Conservation (phyloP, 1,140 invertebrate species). For the Saccostrea echinata region DNA sequence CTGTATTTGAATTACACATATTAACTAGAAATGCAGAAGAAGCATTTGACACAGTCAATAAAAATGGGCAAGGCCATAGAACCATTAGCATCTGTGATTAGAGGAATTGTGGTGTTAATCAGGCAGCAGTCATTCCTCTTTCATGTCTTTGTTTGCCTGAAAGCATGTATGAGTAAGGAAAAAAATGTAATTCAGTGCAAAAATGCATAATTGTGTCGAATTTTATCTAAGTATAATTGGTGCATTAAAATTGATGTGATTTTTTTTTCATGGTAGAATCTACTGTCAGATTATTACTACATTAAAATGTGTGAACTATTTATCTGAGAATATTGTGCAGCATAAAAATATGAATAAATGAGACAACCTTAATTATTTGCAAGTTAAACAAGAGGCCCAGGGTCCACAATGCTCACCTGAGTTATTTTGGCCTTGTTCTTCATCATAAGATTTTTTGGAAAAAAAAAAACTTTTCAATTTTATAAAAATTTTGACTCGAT, state of each 20-base stretch:
- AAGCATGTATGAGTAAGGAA: background rate
- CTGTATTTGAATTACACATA: no score
- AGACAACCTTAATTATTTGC: background rate
- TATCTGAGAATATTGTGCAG: background rate
- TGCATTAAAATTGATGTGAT: background rate
- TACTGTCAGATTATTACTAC: background rate
- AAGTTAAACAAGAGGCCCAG: no score
- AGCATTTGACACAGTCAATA: no score
- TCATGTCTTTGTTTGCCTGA: background rate
- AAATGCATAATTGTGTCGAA: background rate
- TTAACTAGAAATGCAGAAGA: no score
- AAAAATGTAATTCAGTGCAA: background rate
- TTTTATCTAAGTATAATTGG: background rate
- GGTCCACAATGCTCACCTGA: no score
- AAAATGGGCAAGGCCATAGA: background rate
- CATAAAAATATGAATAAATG: background rate
- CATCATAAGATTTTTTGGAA: no score
- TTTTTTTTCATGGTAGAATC: background rate
- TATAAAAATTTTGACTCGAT: no score
- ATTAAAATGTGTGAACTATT: slow-evolving; percentile 10
- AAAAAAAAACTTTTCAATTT: no score
- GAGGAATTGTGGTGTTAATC: background rate
- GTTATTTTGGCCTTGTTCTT: no score
- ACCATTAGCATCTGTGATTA: background rate
- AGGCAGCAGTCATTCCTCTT: background rate